Evolutionary conservation across 37 sponge, comb jelly and placozoan species (phyloP), one percentile per base, ranked within the genome.

Genomic region (Axinella damicornis): DNA sequence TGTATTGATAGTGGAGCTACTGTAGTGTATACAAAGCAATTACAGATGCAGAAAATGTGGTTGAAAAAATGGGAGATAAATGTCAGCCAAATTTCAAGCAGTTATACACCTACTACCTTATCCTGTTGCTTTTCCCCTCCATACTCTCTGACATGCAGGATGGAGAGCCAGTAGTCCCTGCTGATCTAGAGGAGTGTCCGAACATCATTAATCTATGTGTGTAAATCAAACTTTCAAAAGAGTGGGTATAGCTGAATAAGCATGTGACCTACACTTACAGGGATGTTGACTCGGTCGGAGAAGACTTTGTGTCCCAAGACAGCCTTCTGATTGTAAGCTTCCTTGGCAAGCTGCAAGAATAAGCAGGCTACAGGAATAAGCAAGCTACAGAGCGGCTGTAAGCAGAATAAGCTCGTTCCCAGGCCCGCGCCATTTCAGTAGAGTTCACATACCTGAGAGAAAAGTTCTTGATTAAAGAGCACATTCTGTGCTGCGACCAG

Each of bases 391-490:
- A 12, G 20, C n/a, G 38, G 38, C 16, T 27, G 16, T 56, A 31
- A 11, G 32, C 18, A 31, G 54, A 34, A n/a, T n/a, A n/a, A n/a
- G n/a, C n/a, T n/a, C n/a, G n/a, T n/a, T n/a, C n/a, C 39, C 19
- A 19, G 16, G 21, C 28, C 25, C 65, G 52, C 9, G 37, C 32
- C 46, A 22, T 14, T 21, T 13, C 18, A 14, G 2, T 31, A 0
- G 33, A 19, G 38, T 52, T 13, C 0, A 11, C 32, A 35, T 31
- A 92, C 92, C 76, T 80, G 71, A 25, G 85, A 70, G 67, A 92
- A 88, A 27, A 92, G 84, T 37, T 92, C 92, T n/a, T 88, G 83
- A 76, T 92, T 92, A 70, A 92, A 92, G 33, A 92, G 60, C 34
- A 92, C 80, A 38, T 88, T 88, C 85, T 92, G 92, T 39, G 92